These are phyloP conservation scores for Pelusios castaneus DNA, from an alignment of 2,113 vertebrate genomes.

Conservation along the genomic window DNA sequence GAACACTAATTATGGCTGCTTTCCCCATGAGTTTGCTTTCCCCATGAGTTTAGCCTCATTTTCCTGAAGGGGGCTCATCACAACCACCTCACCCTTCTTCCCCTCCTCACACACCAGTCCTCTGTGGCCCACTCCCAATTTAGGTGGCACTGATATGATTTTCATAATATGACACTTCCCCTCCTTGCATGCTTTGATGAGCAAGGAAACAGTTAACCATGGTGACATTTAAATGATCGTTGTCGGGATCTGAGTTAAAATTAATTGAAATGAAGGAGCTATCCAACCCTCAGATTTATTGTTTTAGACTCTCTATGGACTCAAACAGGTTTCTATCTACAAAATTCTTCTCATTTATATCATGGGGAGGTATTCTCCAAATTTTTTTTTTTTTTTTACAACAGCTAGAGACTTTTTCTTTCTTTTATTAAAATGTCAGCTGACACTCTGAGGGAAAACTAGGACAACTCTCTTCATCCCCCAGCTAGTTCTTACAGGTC, in stretches of 20 bases:
- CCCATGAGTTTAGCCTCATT: neutral
- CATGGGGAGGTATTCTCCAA: neutral
- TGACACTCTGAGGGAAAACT: neutral
- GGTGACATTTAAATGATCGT: too few species aligned
- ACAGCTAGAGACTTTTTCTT: neutral
- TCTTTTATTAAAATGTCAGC: neutral
- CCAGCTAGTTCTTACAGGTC: neutral
- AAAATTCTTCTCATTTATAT: constrained; percentile 44
- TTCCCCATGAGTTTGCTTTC: too few species aligned
- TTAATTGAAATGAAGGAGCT: neutral
- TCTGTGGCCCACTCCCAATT: constrained; percentile 38
- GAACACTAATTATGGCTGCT: neutral
- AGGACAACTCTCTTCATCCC: neutral
- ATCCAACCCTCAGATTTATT: neutral
- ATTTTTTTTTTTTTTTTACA: neutral
- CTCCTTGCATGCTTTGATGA: neutral
- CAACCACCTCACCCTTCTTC: neutral
- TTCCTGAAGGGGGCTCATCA: neutral
- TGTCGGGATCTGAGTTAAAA: neutral
- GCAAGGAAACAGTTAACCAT: too few species aligned
- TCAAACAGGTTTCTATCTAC: neutral
- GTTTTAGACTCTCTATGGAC: too few species aligned
- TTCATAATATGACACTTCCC: constrained; percentile 56
- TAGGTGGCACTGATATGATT: constrained; percentile 20
- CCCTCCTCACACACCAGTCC: neutral